phyloP scores from a whole-genome alignment of 2,797 vertebrate species.

The Mionectes olivaceus region DNA sequence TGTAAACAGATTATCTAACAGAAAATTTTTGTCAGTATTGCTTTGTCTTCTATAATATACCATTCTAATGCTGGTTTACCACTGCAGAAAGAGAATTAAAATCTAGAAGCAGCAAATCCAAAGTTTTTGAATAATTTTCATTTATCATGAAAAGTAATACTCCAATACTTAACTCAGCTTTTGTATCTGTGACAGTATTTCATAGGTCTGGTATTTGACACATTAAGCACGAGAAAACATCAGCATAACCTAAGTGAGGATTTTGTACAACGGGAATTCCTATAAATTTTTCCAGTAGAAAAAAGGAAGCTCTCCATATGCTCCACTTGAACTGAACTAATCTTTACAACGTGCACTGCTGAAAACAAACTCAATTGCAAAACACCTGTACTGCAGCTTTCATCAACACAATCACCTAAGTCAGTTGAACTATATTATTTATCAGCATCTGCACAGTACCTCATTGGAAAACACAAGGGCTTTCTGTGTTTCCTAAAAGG shows the following conservation, averaged over 20 bases:
- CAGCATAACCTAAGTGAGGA: rapidly evolving
- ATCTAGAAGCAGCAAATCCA: background rate
- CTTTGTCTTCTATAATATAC: background rate
- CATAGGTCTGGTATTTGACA: background rate
- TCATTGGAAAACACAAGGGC: background rate
- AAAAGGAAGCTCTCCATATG: background rate
- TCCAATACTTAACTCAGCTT: background rate
- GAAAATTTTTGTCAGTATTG: background rate
- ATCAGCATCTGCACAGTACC: background rate
- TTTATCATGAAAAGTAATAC: background rate
- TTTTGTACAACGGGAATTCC: background rate
- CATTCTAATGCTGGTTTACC: background rate
- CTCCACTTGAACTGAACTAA: background rate
- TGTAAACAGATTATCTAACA: slow-evolving; percentile 20
- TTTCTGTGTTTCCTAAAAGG: background rate
- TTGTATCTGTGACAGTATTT: background rate
- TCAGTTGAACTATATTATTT: background rate
- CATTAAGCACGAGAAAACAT: background rate
- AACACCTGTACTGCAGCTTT: background rate
- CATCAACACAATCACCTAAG: background rate
- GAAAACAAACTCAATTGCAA: background rate
- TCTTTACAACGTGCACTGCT: rapidly evolving
- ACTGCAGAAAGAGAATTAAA: background rate
- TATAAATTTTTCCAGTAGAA: background rate
- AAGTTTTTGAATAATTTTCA: background rate